Evolutionary conservation across 2,797 vertebrate species (phyloP).

Genomic region (Nyctalus aviator): DNA sequence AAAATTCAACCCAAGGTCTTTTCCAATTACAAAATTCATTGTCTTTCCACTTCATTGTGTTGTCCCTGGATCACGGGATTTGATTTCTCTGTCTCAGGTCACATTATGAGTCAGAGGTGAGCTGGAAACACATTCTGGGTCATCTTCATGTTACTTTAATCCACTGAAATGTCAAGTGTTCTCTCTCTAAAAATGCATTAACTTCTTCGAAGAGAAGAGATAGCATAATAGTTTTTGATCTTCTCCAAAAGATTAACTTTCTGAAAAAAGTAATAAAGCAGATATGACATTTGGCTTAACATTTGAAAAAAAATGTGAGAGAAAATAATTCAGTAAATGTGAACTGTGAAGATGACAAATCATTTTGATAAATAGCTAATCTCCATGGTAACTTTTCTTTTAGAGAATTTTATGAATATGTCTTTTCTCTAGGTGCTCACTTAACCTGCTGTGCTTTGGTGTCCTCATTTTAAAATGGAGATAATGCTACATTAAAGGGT

Average conservation of each 20-base stretch:
- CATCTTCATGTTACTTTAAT: slow-evolving; percentile 18
- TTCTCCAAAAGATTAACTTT: slow-evolving; percentile 21
- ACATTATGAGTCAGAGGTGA: slow-evolving; percentile 69
- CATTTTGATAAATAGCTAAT: slow-evolving; percentile 59
- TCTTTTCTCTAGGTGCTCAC: slow-evolving; percentile 38
- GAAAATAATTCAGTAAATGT: neutral
- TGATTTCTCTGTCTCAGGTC: slow-evolving; percentile 50
- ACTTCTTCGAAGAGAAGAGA: neutral
- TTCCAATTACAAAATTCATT: slow-evolving; percentile 62
- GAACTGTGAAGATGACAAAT: slow-evolving; percentile 1
- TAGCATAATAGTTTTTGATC: neutral
- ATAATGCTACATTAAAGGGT: neutral
- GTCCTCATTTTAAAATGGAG: slow-evolving; percentile 14
- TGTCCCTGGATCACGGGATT: slow-evolving; percentile 36
- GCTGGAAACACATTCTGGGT: slow-evolving; percentile 40
- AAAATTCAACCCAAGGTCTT: slow-evolving; percentile 3
- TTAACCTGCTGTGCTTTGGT: neutral
- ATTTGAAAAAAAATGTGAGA: slow-evolving; percentile 48
- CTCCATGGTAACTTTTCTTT: slow-evolving; percentile 69
- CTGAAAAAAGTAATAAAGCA: neutral
- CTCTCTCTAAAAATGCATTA: slow-evolving; percentile 3
- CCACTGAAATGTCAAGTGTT: neutral
- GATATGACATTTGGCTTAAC: slow-evolving; percentile 21
- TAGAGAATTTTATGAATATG: slow-evolving; percentile 70
- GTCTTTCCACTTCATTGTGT: slow-evolving; percentile 62